Evolutionary conservation across 2,797 vertebrate genomes (phyloP).

Genomic region (Uromys caudimaculatus): DNA sequence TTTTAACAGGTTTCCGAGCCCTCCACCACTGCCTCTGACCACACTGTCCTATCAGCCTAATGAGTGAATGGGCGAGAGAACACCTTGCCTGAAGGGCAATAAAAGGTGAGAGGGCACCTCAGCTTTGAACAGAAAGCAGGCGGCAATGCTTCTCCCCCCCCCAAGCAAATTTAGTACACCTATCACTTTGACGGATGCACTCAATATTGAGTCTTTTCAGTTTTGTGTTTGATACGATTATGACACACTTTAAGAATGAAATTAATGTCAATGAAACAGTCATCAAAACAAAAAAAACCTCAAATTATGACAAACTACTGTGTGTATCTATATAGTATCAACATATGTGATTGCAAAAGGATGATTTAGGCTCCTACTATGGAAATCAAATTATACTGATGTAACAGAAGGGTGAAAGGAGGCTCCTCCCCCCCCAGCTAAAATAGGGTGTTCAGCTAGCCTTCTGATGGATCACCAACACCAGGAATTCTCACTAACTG

Average conservation of each 20-base stretch:
- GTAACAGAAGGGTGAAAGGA: neutral
- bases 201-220: slow-evolving; percentile 32
- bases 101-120: neutral
- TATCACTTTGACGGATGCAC: neutral
- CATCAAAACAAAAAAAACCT: neutral
- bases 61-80: neutral
- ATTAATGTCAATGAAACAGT: slow-evolving; percentile 4
- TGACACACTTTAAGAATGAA: slow-evolving; percentile 46
- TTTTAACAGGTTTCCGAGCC: neutral
- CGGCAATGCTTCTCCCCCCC: neutral
- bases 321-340: neutral
- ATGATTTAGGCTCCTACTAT: neutral
- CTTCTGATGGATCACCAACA: neutral
- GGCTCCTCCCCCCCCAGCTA: neutral
- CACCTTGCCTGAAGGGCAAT: neutral
- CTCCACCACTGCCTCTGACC: neutral
- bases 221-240: neutral
- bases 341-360: neutral
- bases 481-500: neutral
- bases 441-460: neutral
- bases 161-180: neutral
- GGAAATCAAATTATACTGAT: slow-evolving; percentile 21
- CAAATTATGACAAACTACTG: neutral
- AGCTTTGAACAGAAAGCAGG: neutral
- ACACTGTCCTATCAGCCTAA: neutral